Base-by-base conservation (phyloP, 2,797 vertebrate genomes). In the Lithobates pipiens region DNA sequence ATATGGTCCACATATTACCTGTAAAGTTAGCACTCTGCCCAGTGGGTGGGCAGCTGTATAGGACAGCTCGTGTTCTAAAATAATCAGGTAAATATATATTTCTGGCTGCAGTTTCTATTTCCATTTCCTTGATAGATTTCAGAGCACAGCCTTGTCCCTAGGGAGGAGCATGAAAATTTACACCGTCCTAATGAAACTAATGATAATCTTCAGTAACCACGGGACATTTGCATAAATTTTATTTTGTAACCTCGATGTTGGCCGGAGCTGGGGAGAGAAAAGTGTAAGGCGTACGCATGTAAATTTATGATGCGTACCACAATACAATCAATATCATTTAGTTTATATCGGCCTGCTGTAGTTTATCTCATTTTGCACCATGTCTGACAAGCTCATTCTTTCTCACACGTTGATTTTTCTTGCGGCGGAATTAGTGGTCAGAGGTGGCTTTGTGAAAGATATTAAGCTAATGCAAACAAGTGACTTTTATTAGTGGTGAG, bases 161-260 rank as follows among this genome's bases (percentile, higher is more conserved):
- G 50, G 54, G 36, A 78, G 63, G 23, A 75, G 44, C 15, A n/a
- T 5, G 39, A 73, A 72, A 82, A 82, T 86, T 46, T 80, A 80
- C 77, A 54, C 46, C 67, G 9, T 42, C 65, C 69, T 86, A 77
- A 77, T 82, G 75, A 77, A 82, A 82, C 68, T 57, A 82, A 82
- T 77, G 72, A 39, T 80, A 76, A 75, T 71, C 80, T 71, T 72
- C 65, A 72, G 67, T 73, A 72, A 71, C 77, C 46, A 82, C 70
- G 80, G 75, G 74, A 76, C 71, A 76, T 80, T 86, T 70, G 54
- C 84, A 86, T 81, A 86, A 63, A 86, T 86, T 71, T 72, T n/a
- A 76, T 46, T 76, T 70, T 61, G 78, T 72, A 82, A 82, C 79
- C 85, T 82, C 82, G 73, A 72, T 71, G 85, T 5, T 63, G 65